Base-by-base conservation (phyloP, 2,888 invertebrate species). In the Meiosimyza platycephala region DNA sequence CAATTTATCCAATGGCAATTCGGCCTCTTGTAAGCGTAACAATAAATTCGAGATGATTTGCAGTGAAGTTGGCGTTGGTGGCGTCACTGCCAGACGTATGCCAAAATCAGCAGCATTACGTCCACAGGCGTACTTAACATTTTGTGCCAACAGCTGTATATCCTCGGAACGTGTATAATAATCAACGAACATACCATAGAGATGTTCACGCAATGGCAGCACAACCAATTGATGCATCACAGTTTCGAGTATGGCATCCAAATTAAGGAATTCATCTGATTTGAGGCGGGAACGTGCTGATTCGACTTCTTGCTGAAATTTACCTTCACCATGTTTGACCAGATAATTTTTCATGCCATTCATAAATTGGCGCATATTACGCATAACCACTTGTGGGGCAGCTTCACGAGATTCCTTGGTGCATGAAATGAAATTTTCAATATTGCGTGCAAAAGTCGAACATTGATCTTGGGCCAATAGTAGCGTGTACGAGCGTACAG, bases 281-380 rank as follows among this genome's bases (percentile, higher is more conserved):
- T 94, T 95, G 72, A 98, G 89, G 90, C 93, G 89, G 3, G 88
- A 85, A 65, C 87, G 78, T 2, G 87, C 87, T 70, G 83, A 80
- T 86, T 97, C 95, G 62, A 98, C 95, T 85, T 97, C 93, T 79
- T 93, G 93, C 84, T 96, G 95, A 84, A 98, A 95, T 80, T 95
- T 95, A 75, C 94, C 93, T 85, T 98, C 98, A 18, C 98, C 98
- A 81, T 97, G 96, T 83, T 97, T 97, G 50, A 98, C 95, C 74
- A 98, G 89, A 87, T 98, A 99, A 87, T 99, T 99, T 87, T 98
- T 98, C 93, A 99, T 98, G 72, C 98, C 98, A 16, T 95, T 97
- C 95, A 98, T 97, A 85, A 98, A 99, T 86, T 98, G 97, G 1
- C 98, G 91, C 90, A 97, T 95, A 83, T 95, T 95, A 74, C 95